Evolutionary conservation across 2,797 vertebrate species (phyloP), one percentile per base, ranked within the genome.

Genomic region (Benthosema pterotum): DNA sequence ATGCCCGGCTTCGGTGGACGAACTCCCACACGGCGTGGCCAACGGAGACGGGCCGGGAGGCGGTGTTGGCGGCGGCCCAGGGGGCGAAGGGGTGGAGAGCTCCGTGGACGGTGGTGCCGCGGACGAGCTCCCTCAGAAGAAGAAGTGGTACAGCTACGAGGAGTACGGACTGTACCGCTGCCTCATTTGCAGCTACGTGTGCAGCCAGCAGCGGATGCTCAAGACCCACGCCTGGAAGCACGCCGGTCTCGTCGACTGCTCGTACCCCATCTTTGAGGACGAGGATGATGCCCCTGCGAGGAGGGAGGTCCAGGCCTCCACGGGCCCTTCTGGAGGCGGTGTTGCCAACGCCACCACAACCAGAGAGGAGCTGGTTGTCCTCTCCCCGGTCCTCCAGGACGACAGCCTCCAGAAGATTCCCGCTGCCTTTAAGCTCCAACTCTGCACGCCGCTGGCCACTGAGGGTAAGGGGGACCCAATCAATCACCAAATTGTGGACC

Each of bases 151-250:
- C 3, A 96, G 94, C 0, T 95, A 94, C 0, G 97, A 99, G 77
- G 95, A 96, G 65, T 95, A 96, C 0, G 96, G 96, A 28, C 85
- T 96, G 90, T 99, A 99, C 78, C 93, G 95, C 1, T 99, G 97
- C 74, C 86, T 99, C 43, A 99, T 99, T 46, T 99, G 97, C 79
- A 96, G 95, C 65, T 99, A 99, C 1, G 97, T 97, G 22, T 99
- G 97, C 46, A 94, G 95, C 57, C 97, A 99, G 85, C 97, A 98
- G 86, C 89, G 97, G 11, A 98, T 98, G 95, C 80, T 99, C 50
- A 99, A 99, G 90, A 99, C 97, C 0, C 97, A 99, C 0, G 96
- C 97, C 0, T 99, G 97, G 97, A 99, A 98, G 70, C 97, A 99
- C 0, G 97, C 97, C 0, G 97, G 97, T 2, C 93, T 98, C 60